Evolutionary conservation across 2,797 vertebrate species (phyloP), one percentile per base, ranked within the genome.

Genomic region (Aeoliscus strigatus): DNA sequence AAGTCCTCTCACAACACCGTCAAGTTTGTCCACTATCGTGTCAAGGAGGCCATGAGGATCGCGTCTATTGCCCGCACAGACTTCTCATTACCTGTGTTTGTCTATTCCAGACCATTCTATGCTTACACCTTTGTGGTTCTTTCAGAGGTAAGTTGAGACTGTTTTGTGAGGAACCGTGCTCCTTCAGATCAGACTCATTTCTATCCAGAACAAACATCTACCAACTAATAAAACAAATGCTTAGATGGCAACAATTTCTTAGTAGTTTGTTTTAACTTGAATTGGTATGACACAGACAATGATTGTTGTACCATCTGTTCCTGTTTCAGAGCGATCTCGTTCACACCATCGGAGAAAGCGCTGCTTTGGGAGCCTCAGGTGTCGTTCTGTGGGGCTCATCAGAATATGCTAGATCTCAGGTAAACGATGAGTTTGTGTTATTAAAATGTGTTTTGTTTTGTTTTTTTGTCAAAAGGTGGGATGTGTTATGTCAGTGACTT

Each of bases 41-140:
- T 96, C 47, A 93, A 90, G 60, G 93, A 97, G 77, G 92, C 91
- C 60, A 90, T 90, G 68, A 88, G 92, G 69, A 80, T 96, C 23
- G 90, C 92, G 1, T 88, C 90, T 11, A 88, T 92, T 38, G 87
- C 91, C 27, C 86, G 69, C 6, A 70, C 72, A 2, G 90, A 93
- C 72, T 87, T 84, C 6, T 61, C 76, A 10, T 71, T 96, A 36
- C 92, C 91, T 1, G 89, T 94, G 40, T 96, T 93, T 66, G 84
- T 94, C 68, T 96, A 94, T 70, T 90, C 90, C 59, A 90, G 92
- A 59, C 92, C 91, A 18, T 96, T 93, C 85, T 97, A 94, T 35
- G 89, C 91, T 35, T 90, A 93, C 51, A 92, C 89, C 14, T 89
- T 92, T 54, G 75, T 87, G 51, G 85, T 84, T 70, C 89, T 97